Conservation (phyloP, 2,888 invertebrate species). For the Leptogaster cylindrica region DNA sequence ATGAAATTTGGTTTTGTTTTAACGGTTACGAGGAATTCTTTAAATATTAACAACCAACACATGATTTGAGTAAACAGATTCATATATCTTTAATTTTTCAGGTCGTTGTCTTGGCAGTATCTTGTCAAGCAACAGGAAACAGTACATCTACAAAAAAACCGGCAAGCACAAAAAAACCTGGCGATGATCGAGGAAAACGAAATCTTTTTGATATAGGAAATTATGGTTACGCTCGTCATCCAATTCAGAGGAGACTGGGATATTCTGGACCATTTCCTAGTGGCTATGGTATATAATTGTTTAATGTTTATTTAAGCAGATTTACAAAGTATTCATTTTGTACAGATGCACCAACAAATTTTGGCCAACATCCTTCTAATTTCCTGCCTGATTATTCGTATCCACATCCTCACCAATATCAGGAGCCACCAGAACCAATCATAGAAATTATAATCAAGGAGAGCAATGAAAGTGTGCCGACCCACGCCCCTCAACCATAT, state of each 20-base stretch:
- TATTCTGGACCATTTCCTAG: conserved; percentile 53
- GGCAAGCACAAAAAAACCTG: conserved; percentile 44
- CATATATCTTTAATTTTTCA: not conserved
- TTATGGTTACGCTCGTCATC: conserved; percentile 49
- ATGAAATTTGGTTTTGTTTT: too few relatives aligned
- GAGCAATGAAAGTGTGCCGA: conserved; percentile 80
- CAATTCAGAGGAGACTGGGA: conserved; percentile 55
- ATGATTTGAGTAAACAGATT: too few relatives aligned
- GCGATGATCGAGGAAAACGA: conserved; percentile 58
- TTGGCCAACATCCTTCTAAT: conserved; percentile 50
- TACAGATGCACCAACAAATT: conserved; percentile 34
- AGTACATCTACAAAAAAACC: conserved; percentile 42
- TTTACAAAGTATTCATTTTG: conserved; percentile 1
- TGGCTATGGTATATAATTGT: conserved; percentile 50
- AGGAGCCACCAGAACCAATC: conserved; percentile 85
- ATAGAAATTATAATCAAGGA: conserved; percentile 92
- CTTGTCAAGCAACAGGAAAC: conserved; percentile 8
- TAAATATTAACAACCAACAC: too few relatives aligned
- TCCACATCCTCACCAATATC: conserved; percentile 65
- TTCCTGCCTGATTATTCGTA: conserved; percentile 52
- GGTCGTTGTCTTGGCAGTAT: not conserved
- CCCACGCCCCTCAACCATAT: conserved; percentile 64
- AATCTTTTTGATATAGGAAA: conserved; percentile 58
- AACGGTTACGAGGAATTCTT: too few relatives aligned
- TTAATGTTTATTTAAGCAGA: conserved; percentile 3